A percentile compares a stretch with the other conserved stretches of the same genome.
Conservation (phyloP, 2,113 vertebrate species). For the Bagarius yarrelli region DNA sequence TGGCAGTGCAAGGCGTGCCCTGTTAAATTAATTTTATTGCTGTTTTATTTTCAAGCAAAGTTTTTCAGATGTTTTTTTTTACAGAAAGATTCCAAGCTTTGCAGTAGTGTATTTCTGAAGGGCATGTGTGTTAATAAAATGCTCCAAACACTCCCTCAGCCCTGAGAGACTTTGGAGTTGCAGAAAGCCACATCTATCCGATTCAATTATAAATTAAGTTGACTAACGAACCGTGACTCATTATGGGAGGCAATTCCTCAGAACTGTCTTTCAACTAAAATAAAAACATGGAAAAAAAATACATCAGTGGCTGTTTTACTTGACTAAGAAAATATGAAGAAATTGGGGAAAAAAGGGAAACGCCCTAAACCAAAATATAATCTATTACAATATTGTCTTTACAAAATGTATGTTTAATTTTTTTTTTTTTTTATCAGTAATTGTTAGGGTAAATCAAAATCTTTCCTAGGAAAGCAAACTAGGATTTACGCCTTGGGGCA, state of each 20-base stretch:
- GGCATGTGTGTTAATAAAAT: slow-evolving; percentile 46
- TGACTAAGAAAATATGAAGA: not conserved
- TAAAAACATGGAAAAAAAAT: slow-evolving; percentile 80
- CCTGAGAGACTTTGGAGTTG: slow-evolving; percentile 80
- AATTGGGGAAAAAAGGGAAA: no score
- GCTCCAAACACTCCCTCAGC: slow-evolving; percentile 81
- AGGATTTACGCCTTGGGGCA: not conserved
- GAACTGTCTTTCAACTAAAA: slow-evolving; percentile 87
- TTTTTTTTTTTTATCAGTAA: not conserved
- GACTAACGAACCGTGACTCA: slow-evolving; percentile 93
- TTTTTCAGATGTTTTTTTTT: slow-evolving; percentile 21
- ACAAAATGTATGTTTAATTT: not conserved
- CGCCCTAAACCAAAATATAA: not conserved
- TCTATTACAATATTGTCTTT: not conserved
- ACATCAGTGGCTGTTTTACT: slow-evolving; percentile 75
- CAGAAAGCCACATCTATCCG: slow-evolving; percentile 88
- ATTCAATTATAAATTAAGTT: slow-evolving; percentile 96
- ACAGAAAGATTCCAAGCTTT: slow-evolving; percentile 10
- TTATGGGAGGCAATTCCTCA: slow-evolving; percentile 93
- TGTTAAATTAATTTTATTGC: slow-evolving; percentile 39
- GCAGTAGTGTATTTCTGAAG: slow-evolving; percentile 33
- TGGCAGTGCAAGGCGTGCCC: slow-evolving; percentile 16
- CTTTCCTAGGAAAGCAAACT: not conserved
- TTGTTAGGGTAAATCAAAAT: not conserved
- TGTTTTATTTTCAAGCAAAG: slow-evolving; percentile 39